A percentile compares a stretch with the other conserved stretches of the same genome.
phyloP scores from a whole-genome alignment of 2,113 vertebrate genomes.

The Ciconia boyciana region DNA sequence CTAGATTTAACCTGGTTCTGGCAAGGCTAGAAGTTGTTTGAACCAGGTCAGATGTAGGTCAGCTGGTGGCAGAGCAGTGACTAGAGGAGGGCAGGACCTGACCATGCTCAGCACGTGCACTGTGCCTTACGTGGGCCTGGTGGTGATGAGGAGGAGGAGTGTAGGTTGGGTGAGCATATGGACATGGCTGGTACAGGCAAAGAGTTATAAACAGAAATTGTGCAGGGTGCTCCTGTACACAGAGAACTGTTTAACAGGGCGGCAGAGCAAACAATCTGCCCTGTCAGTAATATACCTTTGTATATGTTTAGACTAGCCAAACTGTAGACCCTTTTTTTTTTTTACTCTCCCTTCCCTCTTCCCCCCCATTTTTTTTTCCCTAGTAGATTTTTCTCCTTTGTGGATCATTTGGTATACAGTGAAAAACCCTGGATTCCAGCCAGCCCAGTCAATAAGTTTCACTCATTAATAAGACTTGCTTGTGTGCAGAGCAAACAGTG shows the following conservation, averaged over 20 bases:
- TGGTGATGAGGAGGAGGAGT: background rate
- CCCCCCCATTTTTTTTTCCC: too few species aligned
- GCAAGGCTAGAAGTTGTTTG: background rate
- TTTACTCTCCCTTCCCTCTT: background rate
- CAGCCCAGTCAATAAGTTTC: conserved; percentile 26
- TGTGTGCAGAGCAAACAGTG: conserved; percentile 24
- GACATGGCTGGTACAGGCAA: rapidly evolving
- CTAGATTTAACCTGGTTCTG: background rate
- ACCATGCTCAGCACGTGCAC: background rate
- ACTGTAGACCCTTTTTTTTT: background rate
- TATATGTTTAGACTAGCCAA: background rate
- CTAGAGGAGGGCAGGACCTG: background rate
- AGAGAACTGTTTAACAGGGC: background rate
- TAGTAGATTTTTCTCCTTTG: background rate
- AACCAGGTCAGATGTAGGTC: background rate
- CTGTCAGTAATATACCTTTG: background rate
- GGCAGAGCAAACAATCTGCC: background rate
- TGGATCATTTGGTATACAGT: background rate
- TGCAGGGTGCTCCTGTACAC: background rate
- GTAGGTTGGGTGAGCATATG: background rate
- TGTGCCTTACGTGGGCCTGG: rapidly evolving
- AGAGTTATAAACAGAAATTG: background rate
- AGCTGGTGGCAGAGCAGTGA: background rate
- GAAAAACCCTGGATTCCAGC: conserved; percentile 16
- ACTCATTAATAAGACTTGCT: conserved; percentile 15